Evolutionary conservation across 1,140 invertebrate genomes (phyloP), one percentile per base, ranked within the genome.

Genomic region (Panonychus citri): DNA sequence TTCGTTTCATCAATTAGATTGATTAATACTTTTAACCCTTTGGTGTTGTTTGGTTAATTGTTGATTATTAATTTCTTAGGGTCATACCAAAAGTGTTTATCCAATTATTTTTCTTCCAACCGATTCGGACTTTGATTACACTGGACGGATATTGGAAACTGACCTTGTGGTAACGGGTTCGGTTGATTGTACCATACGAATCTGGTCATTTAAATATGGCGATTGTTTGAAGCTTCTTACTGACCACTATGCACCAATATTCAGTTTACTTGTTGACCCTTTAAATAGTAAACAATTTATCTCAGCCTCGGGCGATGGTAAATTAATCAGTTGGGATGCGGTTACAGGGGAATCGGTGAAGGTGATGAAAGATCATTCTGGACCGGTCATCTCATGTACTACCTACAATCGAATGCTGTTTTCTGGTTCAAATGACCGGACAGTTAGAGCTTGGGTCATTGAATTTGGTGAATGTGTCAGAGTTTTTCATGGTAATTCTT

Each of bases 401-500:
- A 70, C 73, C 17, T 72, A 74, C 24, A 74, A 74, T 60, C 70
- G 72, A 56, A 70, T 76, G 27, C 60, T 76, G 55, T 76, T 75
- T 64, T 73, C 72, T 0, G 73, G 72, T 40, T 74, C 72, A 62
- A 67, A 68, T 0, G 75, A 76, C 60, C 68, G 70, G 56, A 75
- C 73, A 2, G 74, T 68, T 25, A 62, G 72, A 55, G 72, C 73
- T 25, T 76, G 75, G 74, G 73, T 76, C 2, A 68, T 71, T 25
- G 74, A 76, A 48, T 75, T 74, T 62, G 75, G 74, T 3, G 73
- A 76, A 62, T 74, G 71, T 55, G 75, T 73, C 0, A 63, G 74
- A 56, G 61, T 71, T 0, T 76, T 72, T 63, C 68, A 68, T 62
- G 73, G 71, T 3, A 73, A 74, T 59, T 66, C 69, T 53, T 69